These are phyloP conservation scores for Listronotus bonariensis DNA, from an alignment of 1,140 invertebrate species.

Conservation along the genomic window DNA sequence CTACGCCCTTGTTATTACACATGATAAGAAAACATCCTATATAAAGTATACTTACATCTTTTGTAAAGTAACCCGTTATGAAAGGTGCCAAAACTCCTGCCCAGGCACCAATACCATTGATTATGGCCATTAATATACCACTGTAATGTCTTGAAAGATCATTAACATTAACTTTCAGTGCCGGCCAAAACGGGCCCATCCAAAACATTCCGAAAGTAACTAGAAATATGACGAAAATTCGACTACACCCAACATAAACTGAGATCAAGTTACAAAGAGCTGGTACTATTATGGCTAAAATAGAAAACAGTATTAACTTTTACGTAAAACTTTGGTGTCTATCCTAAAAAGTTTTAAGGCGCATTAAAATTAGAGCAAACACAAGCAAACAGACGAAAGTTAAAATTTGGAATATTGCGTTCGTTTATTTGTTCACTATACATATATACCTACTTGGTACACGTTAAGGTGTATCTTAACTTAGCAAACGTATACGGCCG, in stretches of 20 bases:
- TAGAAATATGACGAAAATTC: conserved; percentile 4
- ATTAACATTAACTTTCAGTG: conserved; percentile 4
- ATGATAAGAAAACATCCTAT: no score
- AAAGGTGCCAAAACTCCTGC: conserved; percentile 1
- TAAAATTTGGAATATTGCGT: no score
- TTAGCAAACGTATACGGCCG: no score
- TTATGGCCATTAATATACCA: conserved; percentile 13
- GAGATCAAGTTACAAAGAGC: neutral
- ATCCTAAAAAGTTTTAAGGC: no score
- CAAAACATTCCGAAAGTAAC: conserved; percentile 8
- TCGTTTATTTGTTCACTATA: no score
- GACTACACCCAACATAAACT: conserved; percentile 21
- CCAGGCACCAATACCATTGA: conserved; percentile 10
- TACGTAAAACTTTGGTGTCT: no score
- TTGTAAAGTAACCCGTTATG: conserved; percentile 1
- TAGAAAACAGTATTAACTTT: no score
- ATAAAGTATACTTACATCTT: neutral
- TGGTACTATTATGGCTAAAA: conserved; percentile 13
- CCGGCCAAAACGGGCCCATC: conserved; percentile 10
- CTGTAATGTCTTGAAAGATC: conserved; percentile 4
- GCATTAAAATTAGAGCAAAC: no score
- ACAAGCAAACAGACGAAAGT: no score
- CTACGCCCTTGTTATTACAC: no score
- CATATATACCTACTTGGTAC: no score
- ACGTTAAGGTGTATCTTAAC: no score